Conservation (phyloP, 2,888 invertebrate species). For the Boloria selene region DNA sequence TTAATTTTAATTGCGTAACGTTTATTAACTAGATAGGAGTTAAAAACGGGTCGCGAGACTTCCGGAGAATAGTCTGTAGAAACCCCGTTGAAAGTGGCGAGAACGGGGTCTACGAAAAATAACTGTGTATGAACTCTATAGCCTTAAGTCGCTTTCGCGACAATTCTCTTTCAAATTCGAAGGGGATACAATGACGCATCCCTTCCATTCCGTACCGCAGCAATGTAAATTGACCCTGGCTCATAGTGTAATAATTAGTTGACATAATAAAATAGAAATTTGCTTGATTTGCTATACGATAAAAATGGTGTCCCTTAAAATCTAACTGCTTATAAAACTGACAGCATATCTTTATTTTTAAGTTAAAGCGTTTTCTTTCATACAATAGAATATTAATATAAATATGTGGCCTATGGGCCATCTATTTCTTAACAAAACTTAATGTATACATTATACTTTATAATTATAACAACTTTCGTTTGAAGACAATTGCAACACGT, state of each 20-base stretch:
- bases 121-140: no score
- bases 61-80: no score
- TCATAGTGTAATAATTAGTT: not conserved
- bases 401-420: conserved; percentile 12
- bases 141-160: no score
- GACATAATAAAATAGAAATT: not conserved
- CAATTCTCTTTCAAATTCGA: no score
- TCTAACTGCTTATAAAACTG: conserved; percentile 8
- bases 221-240: no score
- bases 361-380: conserved; percentile 15
- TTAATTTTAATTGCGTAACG: no score
- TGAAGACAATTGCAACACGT: conserved; percentile 36
- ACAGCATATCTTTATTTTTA: conserved; percentile 4
- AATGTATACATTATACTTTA: conserved; percentile 36
- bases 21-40: no score
- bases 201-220: no score
- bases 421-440: conserved; percentile 38
- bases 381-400: conserved; percentile 6
- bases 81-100: no score
- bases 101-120: no score
- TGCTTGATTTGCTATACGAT: not conserved
- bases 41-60: no score
- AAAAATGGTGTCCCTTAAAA: not conserved
- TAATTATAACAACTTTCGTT: conserved; percentile 33
- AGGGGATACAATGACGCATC: no score